phyloP scores from a whole-genome alignment of 2,888 invertebrate species.

The Papilio gigon region DNA sequence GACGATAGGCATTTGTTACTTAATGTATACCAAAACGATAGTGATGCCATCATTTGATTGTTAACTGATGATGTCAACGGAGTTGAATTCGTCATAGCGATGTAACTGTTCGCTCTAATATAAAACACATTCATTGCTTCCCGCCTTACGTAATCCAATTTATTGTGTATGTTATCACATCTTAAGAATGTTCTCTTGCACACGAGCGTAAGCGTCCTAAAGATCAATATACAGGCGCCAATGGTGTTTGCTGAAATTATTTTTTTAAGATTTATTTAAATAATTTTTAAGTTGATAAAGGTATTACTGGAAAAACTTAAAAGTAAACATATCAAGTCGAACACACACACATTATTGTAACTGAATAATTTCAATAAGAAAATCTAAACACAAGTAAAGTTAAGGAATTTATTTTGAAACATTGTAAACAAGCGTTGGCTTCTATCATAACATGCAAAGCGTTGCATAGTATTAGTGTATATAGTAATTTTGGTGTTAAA shows the following conservation, averaged over 20 bases:
- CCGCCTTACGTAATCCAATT: slow-evolving; percentile 16
- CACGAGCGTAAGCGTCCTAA: not conserved
- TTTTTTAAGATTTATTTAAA: not conserved
- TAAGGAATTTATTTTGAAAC: no score
- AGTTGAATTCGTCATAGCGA: not conserved
- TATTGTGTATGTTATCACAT: slow-evolving; percentile 13
- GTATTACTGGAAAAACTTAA: no score
- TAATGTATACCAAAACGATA: slow-evolving; percentile 8
- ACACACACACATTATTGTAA: no score
- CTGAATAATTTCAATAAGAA: no score
- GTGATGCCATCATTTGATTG: slow-evolving; percentile 12
- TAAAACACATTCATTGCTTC: slow-evolving; percentile 15
- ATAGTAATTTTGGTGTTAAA: no score
- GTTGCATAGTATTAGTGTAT: no score
- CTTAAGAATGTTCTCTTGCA: not conserved
- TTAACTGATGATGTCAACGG: slow-evolving; percentile 21
- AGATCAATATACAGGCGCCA: not conserved
- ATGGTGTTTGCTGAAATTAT: not conserved
- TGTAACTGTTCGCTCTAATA: slow-evolving; percentile 8
- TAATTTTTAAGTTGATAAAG: no score
- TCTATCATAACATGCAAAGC: no score
- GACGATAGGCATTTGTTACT: not conserved
- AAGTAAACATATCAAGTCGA: no score
- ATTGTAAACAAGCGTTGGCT: no score
- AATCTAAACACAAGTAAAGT: no score